Evolutionary conservation across 2,797 vertebrate genomes (phyloP), one percentile per base, ranked within the genome.

Genomic region (Cyclopterus lumpus): DNA sequence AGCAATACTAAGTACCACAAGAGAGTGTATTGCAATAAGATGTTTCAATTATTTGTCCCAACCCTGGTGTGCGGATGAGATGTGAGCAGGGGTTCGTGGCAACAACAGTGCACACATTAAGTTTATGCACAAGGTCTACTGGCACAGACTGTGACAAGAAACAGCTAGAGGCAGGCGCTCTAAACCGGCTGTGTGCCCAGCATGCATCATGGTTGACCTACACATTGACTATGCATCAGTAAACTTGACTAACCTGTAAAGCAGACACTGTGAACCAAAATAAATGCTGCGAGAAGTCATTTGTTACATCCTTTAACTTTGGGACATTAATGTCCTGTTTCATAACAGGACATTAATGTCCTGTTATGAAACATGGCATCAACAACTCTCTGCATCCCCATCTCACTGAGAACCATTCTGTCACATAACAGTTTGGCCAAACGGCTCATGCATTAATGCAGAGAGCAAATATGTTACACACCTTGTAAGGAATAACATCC

Each of bases 121-220:
- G 32, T 54, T 64, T 59, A 71, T 32, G 49, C 18, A 68, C 74
- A 60, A 57, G 0, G 8, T 73, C 55, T 64, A 44, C 40, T 58
- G 48, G 61, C 68, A 77, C 57, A 78, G 38, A 66, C 60, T 61
- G 34, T 84, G 85, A 86, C 75, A 84, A 77, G 75, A 79, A 86
- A 86, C 84, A 85, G 85, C 85, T 70, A 61, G 67, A 87, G 86
- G 83, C 88, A 67, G 71, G 73, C 48, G 72, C 83, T 85, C 55
- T 67, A 66, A 75, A 76, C 75, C 32, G 24, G 38, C 66, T 81
- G 77, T 74, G 68, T 79, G 44, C 75, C 61, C 62, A 84, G 73
- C 69, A 75, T 80, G 81, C 87, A 87, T 89, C 87, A 91, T 70
- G 88, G 86, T 74, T 92, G 90, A 92, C 90, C 89, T 90, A 87